Percentiles rank a stretch among this genome's conserved stretches.
phyloP scores from a whole-genome alignment of 1,140 invertebrate species.

The Triops cancriformis region DNA sequence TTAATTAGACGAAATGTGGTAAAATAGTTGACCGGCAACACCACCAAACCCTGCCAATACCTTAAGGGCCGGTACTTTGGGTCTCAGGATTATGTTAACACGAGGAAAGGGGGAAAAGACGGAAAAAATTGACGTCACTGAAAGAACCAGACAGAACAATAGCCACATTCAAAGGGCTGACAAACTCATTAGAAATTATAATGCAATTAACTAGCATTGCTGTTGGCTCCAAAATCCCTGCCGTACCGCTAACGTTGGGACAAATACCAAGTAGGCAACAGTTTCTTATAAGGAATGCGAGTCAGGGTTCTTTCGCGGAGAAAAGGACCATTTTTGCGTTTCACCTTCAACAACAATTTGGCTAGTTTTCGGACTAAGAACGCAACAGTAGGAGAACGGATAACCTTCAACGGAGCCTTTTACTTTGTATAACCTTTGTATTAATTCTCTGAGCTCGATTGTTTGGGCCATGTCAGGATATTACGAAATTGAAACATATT shows the following conservation, averaged over 20 bases:
- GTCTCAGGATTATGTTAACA: too few relatives aligned
- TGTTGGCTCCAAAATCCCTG: not conserved
- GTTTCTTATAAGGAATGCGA: not conserved
- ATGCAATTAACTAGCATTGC: not conserved
- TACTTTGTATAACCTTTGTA: too few relatives aligned
- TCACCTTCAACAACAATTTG: not conserved
- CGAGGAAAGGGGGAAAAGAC: not conserved
- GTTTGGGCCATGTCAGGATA: too few relatives aligned
- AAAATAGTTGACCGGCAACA: too few relatives aligned
- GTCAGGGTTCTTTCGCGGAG: not conserved
- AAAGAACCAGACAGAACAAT: not conserved
- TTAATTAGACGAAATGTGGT: too few relatives aligned
- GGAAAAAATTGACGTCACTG: not conserved
- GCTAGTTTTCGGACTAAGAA: not conserved
- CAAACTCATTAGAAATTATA: slow-evolving; percentile 6
- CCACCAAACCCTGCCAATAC: too few relatives aligned
- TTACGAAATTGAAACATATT: too few relatives aligned
- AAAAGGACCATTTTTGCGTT: not conserved
- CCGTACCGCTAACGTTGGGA: not conserved
- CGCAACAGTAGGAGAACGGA: too few relatives aligned
- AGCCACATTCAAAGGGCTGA: not conserved
- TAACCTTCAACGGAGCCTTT: too few relatives aligned
- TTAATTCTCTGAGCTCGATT: too few relatives aligned
- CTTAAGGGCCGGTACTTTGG: too few relatives aligned
- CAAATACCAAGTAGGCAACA: slow-evolving; percentile 1